Base-by-base conservation (phyloP, 2,797 vertebrate species). In the Notoglanidium macrostoma region DNA sequence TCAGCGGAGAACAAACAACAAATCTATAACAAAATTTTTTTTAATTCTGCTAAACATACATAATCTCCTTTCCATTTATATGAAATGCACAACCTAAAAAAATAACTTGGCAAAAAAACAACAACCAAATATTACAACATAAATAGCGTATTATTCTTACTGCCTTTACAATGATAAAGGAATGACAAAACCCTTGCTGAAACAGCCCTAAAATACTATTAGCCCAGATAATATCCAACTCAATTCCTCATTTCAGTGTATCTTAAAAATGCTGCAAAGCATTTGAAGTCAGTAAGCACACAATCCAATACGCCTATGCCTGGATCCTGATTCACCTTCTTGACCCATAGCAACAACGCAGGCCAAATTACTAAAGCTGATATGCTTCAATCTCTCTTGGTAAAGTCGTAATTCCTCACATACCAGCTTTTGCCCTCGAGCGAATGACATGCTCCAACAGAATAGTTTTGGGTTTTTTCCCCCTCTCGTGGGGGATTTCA, bases 401-500 rank as follows among this genome's bases (percentile, higher is more conserved):
- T 83, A 87, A 88, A 85, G 44, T 63, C 85, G 88, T 72, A 95
- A 95, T 95, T 95, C 94, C 94, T 94, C 74, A 87, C 95, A 96
- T 96, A 96, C 96, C 95, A 95, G 90, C 93, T 93, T 93, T 93
- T 95, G 93, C 94, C 94, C 95, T 93, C 93, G 92, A 95, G 94
- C 95, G 91, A 94, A 91, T 91, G 94, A 94, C 96, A 96, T 95
- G 96, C 94, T 94, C 88, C 91, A 94, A 95, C 96, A 96, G 91
- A 96, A 94, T 84, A 83, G 63, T 76, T 44, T 72, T 26, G 55
- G n/a, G 15, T 29, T 29, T 29, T 29, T 90, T 17, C 29, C 90
- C 87, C 91, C 89, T 92, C 88, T 92, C 94, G 93, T 91, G 91
- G 91, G 93, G 93, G 95, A 85, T 91, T 90, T 91, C 83, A 85